Conservation (phyloP, 2,113 vertebrate species). For the Myxocyprinus asiaticus region DNA sequence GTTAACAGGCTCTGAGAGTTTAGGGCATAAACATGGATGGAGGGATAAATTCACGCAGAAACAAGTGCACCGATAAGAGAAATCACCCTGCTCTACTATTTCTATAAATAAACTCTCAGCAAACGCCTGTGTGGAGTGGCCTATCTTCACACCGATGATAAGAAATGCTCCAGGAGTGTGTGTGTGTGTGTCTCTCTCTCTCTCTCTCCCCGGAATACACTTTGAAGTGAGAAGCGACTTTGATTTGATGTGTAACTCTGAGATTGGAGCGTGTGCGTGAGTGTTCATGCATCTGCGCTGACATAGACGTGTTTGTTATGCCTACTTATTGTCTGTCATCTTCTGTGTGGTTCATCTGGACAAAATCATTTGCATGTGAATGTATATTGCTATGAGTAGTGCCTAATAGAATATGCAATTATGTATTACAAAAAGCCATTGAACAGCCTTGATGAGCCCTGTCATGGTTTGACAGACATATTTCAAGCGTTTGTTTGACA, state of each 20-base stretch:
- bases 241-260: conserved; percentile 50
- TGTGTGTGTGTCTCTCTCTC: conserved; percentile 35
- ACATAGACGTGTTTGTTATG: conserved; percentile 51
- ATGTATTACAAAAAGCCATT: conserved; percentile 49
- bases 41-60: conserved; percentile 47
- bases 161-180: conserved; percentile 42
- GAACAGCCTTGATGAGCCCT: conserved; percentile 38
- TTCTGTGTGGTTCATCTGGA: conserved; percentile 55
- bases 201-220: conserved; percentile 30
- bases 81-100: conserved; percentile 41
- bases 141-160: conserved; percentile 50
- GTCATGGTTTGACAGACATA: conserved; percentile 46
- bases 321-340: conserved; percentile 50
- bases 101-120: conserved; percentile 56
- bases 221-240: conserved; percentile 46
- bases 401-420: conserved; percentile 58
- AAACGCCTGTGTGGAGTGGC: conserved; percentile 46
- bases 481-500: conserved; percentile 33
- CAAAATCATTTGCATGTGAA: conserved; percentile 57
- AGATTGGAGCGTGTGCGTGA: conserved; percentile 32
- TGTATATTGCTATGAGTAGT: conserved; percentile 53
- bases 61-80: conserved; percentile 42
- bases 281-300: conserved; percentile 24
- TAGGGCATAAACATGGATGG: conserved; percentile 53
- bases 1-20: conserved; percentile 55